Base-by-base conservation (phyloP, 2,113 vertebrate species). In the Rhinolophus ferrumequinum region DNA sequence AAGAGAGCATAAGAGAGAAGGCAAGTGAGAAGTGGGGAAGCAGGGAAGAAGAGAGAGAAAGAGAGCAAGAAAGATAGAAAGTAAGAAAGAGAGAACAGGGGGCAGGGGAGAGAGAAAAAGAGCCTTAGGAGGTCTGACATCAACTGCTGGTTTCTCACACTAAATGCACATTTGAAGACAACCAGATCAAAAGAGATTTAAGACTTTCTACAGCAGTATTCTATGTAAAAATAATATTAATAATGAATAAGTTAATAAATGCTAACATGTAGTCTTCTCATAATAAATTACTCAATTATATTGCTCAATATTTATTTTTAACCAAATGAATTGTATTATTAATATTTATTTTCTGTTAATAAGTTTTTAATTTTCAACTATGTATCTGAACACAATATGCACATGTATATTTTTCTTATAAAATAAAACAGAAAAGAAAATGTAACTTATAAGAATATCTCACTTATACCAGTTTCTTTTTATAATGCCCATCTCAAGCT, bases 271-370 rank as follows among this genome's bases (percentile, higher is more conserved):
- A 88, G 28, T 41, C 16, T 41, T 60, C 18, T 76, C 22, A 38
- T 73, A 90, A 75, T 73, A 80, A 89, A 47, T 90, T 87, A 87
- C 15, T 56, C 38, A 62, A 22, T 73, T 91, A 52, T 44, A 93
- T n/a, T 70, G 11, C 64, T 50, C 24, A 47, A 82, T 56, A 76
- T 66, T 47, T 66, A 52, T n/a, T 84, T 81, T 66, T 41, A 79
- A 90, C 28, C 9, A 89, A 84, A 56, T 62, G 6, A 35, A 44
- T 33, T 82, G 0, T 33, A 38, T 56, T 30, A 69, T 82, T 88
- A 50, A 86, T 80, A 72, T 38, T 79, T 24, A 84, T 44, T 60
- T 86, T 86, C 12, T 56, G 52, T 33, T 85, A 56, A 38, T 33
- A 62, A 16, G 26, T 28, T 83, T 73, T 81, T 62, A 77, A 81